Percentiles rank a stretch among this genome's conserved stretches.
Conservation (phyloP, 2,888 invertebrate species). For the Anagyrus pseudococci region DNA sequence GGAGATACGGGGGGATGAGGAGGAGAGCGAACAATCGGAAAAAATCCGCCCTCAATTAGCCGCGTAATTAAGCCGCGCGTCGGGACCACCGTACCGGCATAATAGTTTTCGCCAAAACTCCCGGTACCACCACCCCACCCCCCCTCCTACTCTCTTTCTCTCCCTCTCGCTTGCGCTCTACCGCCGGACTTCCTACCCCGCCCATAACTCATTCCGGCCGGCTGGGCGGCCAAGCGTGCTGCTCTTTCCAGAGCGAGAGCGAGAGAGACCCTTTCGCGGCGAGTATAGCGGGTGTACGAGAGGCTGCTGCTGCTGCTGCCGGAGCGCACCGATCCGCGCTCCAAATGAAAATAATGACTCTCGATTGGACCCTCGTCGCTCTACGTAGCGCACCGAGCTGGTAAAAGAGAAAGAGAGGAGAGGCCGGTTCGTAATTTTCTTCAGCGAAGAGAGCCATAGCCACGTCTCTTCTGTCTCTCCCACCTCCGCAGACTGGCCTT, state of each 20-base stretch:
- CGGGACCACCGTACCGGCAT: background rate
- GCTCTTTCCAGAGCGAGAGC: no score
- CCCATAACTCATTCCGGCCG: conserved; percentile 27
- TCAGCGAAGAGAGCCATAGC: no score
- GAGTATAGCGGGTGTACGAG: no score
- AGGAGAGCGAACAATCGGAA: conserved; percentile 14
- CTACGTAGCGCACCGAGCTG: no score
- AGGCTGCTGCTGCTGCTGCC: background rate
- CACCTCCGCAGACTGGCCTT: background rate
- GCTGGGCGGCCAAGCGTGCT: background rate
- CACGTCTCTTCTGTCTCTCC: background rate
- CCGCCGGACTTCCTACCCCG: background rate
- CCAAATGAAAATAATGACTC: conserved; percentile 39
- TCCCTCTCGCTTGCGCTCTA: no score
- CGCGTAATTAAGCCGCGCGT: conserved; percentile 29
- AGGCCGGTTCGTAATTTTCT: no score
- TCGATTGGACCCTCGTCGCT: conserved; percentile 22
- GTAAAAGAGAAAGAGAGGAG: no score
- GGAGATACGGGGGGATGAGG: background rate
- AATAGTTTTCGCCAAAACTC: conserved; percentile 36
- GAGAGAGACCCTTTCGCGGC: conserved; percentile 2
- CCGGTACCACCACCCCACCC: background rate
- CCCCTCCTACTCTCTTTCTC: background rate
- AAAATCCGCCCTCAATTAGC: conserved; percentile 30
- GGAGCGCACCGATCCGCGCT: conserved; percentile 11